phyloP scores from a whole-genome alignment of 1,140 invertebrate genomes.

The Drosophila rufa region DNA sequence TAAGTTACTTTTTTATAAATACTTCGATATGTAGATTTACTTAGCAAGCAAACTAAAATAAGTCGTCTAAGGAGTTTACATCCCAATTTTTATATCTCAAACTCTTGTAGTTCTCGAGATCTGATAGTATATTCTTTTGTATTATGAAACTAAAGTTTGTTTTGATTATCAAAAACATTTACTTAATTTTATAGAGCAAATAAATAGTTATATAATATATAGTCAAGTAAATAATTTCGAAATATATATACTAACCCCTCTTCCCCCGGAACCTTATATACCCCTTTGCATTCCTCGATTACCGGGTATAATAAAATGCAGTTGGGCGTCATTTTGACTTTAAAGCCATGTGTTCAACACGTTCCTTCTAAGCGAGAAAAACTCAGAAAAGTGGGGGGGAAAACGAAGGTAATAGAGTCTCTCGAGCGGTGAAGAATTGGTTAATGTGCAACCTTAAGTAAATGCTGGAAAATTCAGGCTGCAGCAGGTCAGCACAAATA shows the following conservation, averaged over 20 bases:
- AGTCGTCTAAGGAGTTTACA: not conserved
- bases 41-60: too few relatives aligned
- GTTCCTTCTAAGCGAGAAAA: slow-evolving; percentile 16
- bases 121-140: too few relatives aligned
- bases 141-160: not conserved
- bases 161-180: too few relatives aligned
- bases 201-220: too few relatives aligned
- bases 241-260: not conserved
- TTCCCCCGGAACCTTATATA: not conserved
- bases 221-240: too few relatives aligned
- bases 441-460: slow-evolving; percentile 53
- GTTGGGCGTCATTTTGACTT: slow-evolving; percentile 17
- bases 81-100: too few relatives aligned
- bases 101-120: not conserved
- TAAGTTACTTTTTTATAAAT: too few relatives aligned
- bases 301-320: slow-evolving; percentile 9
- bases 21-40: too few relatives aligned
- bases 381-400: not conserved
- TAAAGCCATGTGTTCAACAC: slow-evolving; percentile 47
- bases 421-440: slow-evolving; percentile 5
- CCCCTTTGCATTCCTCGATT: not conserved
- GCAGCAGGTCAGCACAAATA: slow-evolving; percentile 61
- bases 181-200: too few relatives aligned
- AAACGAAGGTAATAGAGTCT: slow-evolving; percentile 9
- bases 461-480: slow-evolving; percentile 65